Conservation (phyloP, 1,140 invertebrate genomes). For the Solen grandis region DNA sequence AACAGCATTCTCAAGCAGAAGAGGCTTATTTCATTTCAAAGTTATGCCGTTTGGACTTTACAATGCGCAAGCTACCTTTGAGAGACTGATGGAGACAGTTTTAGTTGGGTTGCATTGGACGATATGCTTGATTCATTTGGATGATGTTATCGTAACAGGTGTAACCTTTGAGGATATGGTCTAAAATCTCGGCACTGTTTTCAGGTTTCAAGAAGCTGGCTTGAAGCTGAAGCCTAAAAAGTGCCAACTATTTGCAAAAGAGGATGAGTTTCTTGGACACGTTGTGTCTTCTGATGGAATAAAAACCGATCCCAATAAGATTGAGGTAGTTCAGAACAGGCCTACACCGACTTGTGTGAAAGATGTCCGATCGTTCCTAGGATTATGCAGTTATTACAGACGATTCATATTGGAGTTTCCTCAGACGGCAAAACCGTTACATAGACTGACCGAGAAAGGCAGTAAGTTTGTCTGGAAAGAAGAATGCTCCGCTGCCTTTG, state of each 20-base stretch:
- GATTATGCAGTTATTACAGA: too few species aligned
- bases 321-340: too few species aligned
- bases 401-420: too few species aligned
- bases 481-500: too few species aligned
- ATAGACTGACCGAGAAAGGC: slow-evolving; percentile 39
- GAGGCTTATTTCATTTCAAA: slow-evolving; percentile 51
- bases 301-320: too few species aligned
- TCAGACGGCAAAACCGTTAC: slow-evolving; percentile 49
- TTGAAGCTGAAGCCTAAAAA: too few species aligned
- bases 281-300: slow-evolving; percentile 39
- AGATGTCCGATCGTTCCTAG: slow-evolving; percentile 46
- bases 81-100: slow-evolving; percentile 24
- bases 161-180: slow-evolving; percentile 17
- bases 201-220: slow-evolving; percentile 43
- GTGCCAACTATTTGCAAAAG: too few species aligned
- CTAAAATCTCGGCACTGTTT: slow-evolving; percentile 51
- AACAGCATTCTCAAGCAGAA: slow-evolving; percentile 47
- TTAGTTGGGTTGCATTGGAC: slow-evolving; percentile 55
- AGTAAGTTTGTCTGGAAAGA: too few species aligned
- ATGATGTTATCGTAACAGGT: too few species aligned
- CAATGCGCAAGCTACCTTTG: slow-evolving; percentile 35
- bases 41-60: slow-evolving; percentile 44
- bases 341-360: too few species aligned
- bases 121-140: slow-evolving; percentile 52
- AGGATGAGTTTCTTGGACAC: slow-evolving; percentile 11